Evolutionary conservation across 2,888 invertebrate genomes (phyloP).

Genomic region (Spodoptera littoralis): DNA sequence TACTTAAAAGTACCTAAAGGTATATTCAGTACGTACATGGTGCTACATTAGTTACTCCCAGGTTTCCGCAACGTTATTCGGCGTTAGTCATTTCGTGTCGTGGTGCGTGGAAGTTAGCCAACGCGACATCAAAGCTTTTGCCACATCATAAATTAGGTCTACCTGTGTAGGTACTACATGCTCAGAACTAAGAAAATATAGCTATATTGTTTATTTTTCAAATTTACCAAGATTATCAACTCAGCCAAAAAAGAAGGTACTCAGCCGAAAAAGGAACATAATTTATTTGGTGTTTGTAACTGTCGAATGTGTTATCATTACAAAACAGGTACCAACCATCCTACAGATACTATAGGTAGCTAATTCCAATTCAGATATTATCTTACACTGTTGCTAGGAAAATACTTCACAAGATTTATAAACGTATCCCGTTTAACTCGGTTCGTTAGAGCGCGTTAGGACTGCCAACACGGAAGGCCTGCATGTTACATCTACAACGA

Average conservation of each 20-base stretch:
- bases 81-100: constrained; percentile 56
- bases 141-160: constrained; percentile 78
- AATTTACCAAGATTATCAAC: constrained; percentile 17
- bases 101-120: constrained; percentile 73
- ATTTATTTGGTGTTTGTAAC: too few species aligned
- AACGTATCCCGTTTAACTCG: constrained; percentile 65
- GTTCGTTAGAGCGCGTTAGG: constrained; percentile 75
- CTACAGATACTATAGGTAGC: too few species aligned
- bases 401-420: constrained; percentile 60
- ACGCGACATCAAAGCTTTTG: constrained; percentile 79
- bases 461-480: constrained; percentile 84
- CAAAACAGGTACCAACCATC: too few species aligned
- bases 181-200: constrained; percentile 51
- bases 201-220: constrained; percentile 36
- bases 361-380: constrained; percentile 1
- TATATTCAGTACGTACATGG: constrained; percentile 3
- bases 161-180: constrained; percentile 57
- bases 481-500: constrained; percentile 73
- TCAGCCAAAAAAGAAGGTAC: neutral
- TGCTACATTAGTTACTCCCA: constrained; percentile 37
- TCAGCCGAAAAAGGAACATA: neutral
- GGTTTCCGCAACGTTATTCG: constrained; percentile 35
- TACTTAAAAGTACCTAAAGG: too few species aligned
- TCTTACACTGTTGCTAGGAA: constrained; percentile 42
- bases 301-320: too few species aligned